These are phyloP conservation scores for Dermatophagoides farinae DNA, from an alignment of 1,140 invertebrate species.

Conservation along the genomic window DNA sequence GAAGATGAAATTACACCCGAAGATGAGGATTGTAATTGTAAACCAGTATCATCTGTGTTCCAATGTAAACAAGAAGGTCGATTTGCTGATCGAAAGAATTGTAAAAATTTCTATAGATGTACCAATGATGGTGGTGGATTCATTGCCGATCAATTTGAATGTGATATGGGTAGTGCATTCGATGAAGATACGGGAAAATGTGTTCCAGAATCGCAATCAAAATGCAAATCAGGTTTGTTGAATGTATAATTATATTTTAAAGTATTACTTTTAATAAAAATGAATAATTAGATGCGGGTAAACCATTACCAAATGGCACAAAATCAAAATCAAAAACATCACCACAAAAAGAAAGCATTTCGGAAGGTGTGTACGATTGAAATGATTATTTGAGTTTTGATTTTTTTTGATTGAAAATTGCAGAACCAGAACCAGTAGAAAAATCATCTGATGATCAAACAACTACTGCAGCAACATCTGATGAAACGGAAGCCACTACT, in stretches of 20 bases:
- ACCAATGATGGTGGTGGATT: background rate
- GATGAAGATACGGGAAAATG: background rate
- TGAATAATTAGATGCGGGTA: background rate
- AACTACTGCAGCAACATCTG: background rate
- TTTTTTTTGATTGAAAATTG: background rate
- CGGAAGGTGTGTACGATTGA: background rate
- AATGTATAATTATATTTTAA: background rate
- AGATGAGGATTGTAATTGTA: conserved; percentile 2
- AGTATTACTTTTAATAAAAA: background rate
- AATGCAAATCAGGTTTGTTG: background rate
- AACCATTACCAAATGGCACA: background rate
- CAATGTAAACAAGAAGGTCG: conserved; percentile 1
- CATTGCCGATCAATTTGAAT: conserved; percentile 7
- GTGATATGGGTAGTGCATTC: conserved; percentile 4
- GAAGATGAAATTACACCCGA: background rate
- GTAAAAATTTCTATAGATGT: conserved; percentile 6
- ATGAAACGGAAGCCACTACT: background rate
- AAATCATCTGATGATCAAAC: too few relatives aligned
- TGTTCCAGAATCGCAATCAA: background rate
- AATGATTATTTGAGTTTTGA: background rate
- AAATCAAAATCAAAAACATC: conserved; percentile 7
- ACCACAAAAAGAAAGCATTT: background rate
- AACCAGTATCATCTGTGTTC: background rate
- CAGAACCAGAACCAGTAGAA: background rate
- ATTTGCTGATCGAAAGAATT: conserved; percentile 2